Percentiles rank a stretch among this genome's conserved stretches.
phyloP scores from a whole-genome alignment of 1,140 invertebrate species.

The Subanguina moxae region DNA sequence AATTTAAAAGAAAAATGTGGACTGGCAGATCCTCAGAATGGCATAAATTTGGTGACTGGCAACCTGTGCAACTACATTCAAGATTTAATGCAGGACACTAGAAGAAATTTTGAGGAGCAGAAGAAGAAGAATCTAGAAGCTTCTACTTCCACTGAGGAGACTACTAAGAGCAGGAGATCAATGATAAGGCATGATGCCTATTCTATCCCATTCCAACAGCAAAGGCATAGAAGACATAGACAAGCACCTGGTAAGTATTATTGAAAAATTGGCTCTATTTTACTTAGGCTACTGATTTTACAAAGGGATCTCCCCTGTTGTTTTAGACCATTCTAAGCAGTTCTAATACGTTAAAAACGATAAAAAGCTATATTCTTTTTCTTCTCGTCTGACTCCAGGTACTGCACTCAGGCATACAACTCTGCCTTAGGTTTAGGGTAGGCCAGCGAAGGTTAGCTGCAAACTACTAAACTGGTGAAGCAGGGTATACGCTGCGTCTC shows the following conservation, averaged over 20 bases:
- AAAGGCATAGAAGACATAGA: slow-evolving; percentile 1
- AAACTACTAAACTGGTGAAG: too few relatives aligned
- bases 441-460: too few relatives aligned
- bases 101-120: neutral
- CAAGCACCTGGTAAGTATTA: neutral
- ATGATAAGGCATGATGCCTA: neutral
- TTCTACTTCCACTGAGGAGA: neutral
- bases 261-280: too few relatives aligned
- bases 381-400: too few relatives aligned
- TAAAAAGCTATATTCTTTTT: too few relatives aligned
- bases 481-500: too few relatives aligned
- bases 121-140: neutral
- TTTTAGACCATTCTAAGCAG: too few relatives aligned
- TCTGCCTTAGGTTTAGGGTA: too few relatives aligned
- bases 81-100: neutral
- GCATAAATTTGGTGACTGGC: neutral
- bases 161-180: neutral
- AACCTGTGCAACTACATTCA: slow-evolving; percentile 1
- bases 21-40: neutral
- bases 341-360: too few relatives aligned
- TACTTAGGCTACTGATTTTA: too few relatives aligned
- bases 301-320: too few relatives aligned
- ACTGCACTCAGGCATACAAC: too few relatives aligned
- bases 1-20: neutral
- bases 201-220: neutral